Base-by-base conservation (phyloP, 2,888 invertebrate species). In the Drosophila dives region DNA sequence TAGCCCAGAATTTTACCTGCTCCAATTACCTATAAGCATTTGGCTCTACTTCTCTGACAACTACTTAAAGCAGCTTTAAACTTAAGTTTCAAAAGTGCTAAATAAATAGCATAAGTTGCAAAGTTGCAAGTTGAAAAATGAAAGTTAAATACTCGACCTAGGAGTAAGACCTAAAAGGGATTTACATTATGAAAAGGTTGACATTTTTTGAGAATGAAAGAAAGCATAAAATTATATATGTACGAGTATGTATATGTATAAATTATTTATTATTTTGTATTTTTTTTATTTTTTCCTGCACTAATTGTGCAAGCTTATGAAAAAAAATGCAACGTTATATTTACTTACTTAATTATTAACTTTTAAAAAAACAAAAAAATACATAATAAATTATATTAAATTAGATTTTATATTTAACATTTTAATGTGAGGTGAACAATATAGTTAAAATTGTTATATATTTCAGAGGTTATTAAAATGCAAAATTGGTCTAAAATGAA, bases 381-480 rank as follows among this genome's bases (percentile, higher is more conserved):
- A 17, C 8, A 38, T 17, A 8, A 38, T 17, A 15, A 17, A 17
- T 3, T 0, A 1, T 17, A 38, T 38, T 17, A 17, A 17, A 38
- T 6, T 17, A 17, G 2, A 17, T 17, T 7, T 3, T 17, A 3
- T 3, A 38, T 8, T 3, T 17, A 7, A 2, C 17, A 36, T n/a
- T 40, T n/a, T 5, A 11, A n/a, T 2, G n/a, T 40, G 0, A 38
- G 0, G 26, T 26, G 26, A 17, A 38, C n/a, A 0, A 1, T 2
- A n/a, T 10, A n/a, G 4, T 10, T 2, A n/a, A n/a, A 40, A 10
- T 11, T n/a, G 10, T 2, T n/a, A n/a, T 11, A 5, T 1, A n/a
- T 40, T 5, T 40, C 11, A 10, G n/a, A 2, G n/a, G 5, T n/a
- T 40, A 5, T 40, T 5, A 11, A 40, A 10, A n/a, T 11, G 5